Percentiles rank a stretch among this genome's conserved stretches.
Evolutionary conservation across 2,797 vertebrate genomes (phyloP).

Genomic region (Lagorchestes hirsutus): DNA sequence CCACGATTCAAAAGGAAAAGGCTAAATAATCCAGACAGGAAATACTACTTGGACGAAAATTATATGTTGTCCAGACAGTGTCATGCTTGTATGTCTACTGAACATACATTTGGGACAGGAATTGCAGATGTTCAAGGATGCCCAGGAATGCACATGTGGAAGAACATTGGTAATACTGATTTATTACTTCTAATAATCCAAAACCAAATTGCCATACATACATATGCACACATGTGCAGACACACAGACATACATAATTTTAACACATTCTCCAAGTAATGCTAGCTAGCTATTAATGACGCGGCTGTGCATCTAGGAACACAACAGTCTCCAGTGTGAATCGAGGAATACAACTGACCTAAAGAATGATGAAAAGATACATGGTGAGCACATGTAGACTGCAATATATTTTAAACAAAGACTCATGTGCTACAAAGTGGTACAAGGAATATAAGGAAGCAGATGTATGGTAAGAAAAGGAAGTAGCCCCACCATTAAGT

Average conservation of each 20-base stretch:
- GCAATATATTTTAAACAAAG: background rate
- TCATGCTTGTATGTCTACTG: background rate
- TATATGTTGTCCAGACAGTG: background rate
- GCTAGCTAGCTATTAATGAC: background rate
- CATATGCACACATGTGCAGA: background rate
- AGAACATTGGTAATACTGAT: background rate
- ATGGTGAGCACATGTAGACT: background rate
- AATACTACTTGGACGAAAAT: background rate
- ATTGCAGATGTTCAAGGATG: background rate
- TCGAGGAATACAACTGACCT: background rate
- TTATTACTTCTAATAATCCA: background rate
- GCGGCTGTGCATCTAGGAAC: background rate
- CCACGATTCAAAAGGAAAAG: background rate
- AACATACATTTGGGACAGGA: background rate
- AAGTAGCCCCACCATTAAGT: background rate
- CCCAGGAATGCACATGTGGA: background rate
- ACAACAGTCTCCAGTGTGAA: background rate
- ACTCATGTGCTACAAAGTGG: background rate
- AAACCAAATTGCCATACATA: background rate
- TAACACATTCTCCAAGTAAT: background rate
- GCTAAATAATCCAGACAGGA: background rate
- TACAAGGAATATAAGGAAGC: background rate
- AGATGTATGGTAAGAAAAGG: background rate
- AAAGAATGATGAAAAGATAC: background rate
- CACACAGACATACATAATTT: background rate